Percentiles rank a stretch among this genome's conserved stretches.
Conservation (phyloP, 2,888 invertebrate genomes). For the Automeris io region DNA sequence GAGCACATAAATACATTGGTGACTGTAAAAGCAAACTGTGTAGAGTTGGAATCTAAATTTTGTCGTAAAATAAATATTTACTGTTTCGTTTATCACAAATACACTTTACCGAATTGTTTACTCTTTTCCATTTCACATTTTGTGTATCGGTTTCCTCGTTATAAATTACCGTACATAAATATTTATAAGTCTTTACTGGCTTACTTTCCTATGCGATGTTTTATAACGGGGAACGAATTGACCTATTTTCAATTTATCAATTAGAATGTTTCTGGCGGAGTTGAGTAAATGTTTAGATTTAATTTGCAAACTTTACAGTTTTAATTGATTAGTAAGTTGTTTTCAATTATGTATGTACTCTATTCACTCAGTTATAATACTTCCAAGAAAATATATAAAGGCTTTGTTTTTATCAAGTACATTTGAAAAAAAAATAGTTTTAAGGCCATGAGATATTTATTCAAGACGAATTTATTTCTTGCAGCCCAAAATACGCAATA, state of each 20-base stretch:
- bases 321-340: too few relatives aligned
- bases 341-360: too few relatives aligned
- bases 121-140: neutral
- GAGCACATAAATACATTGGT: too few relatives aligned
- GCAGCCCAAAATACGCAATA: conserved; percentile 85
- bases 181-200: neutral
- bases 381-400: too few relatives aligned
- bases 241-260: neutral
- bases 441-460: too few relatives aligned
- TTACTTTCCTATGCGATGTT: neutral
- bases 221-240: neutral
- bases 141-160: neutral
- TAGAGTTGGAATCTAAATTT: too few relatives aligned
- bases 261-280: neutral
- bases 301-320: too few relatives aligned
- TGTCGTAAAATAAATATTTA: neutral
- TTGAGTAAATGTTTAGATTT: neutral
- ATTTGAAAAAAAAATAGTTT: too few relatives aligned
- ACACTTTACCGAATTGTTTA: neutral
- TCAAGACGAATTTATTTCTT: conserved; percentile 10
- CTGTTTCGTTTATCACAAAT: neutral
- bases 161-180: neutral
- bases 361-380: too few relatives aligned
- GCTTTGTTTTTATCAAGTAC: too few relatives aligned
- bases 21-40: too few relatives aligned